Evolutionary conservation across 2,888 invertebrate genomes (phyloP), one percentile per base, ranked within the genome.

Genomic region (Sisyra terminalis): DNA sequence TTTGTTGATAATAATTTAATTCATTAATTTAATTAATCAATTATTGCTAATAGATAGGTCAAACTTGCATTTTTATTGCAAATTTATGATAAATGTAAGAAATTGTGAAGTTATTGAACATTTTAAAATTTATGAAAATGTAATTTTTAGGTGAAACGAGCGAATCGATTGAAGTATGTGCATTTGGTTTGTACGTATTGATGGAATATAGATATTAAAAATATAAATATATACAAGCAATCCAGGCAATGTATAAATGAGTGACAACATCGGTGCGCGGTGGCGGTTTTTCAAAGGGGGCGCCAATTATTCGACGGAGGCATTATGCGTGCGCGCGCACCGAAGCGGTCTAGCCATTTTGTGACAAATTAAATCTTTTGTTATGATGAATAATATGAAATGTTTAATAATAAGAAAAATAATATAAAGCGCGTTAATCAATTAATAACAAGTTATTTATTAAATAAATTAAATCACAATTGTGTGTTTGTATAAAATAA

Each of bases 301-400:
- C 15, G 38, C 38, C 9, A 18, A 18, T 16, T 18, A 15, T 17
- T 11, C 11, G 38, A 11, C 11, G 17, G 38, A 18, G 16, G 11
- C 15, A 38, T 11, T 11, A 11, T 11, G 17, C 10, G 14, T 54
- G 60, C 63, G 60, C 60, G 57, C 59, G 53, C 52, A 43, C 17
- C 7, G 50, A 47, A 46, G 47, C 50, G 50, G 42, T 39, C 45
- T 57, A 53, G 60, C 61, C 61, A 62, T 63, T 61, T 63, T 61
- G 62, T 62, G 59, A 63, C 57, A 61, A 60, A 45, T 57, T 60
- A 58, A 61, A 61, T 60, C 61, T 62, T 61, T 62, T 62, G 63
- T 63, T 61, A 58, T 61, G 59, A 60, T 61, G 56, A 58, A 58
- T 58, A 17, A 37, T 37, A 16, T 18, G 15, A 37, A 11, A 18